Evolutionary conservation across 1,140 invertebrate species (phyloP).

Genomic region (Diuraphis noxia): DNA sequence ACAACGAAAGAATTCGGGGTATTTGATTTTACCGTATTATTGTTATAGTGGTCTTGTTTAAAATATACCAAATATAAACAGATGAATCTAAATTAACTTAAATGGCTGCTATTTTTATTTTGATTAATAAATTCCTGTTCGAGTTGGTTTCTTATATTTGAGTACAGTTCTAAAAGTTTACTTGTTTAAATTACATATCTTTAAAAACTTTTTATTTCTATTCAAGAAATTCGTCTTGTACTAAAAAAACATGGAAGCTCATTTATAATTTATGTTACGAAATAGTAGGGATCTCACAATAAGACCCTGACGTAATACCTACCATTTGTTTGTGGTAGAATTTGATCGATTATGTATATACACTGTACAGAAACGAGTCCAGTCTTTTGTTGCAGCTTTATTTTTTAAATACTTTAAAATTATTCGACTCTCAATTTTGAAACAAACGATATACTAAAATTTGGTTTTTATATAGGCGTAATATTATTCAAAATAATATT

Average conservation of each 20-base stretch:
- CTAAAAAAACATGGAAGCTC: not conserved
- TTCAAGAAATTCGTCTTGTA: not conserved
- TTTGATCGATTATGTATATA: not conserved
- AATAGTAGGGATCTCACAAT: not conserved
- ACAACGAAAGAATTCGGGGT: not conserved
- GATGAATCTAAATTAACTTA: not conserved
- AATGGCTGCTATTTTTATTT: not conserved
- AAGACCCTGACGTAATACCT: not conserved
- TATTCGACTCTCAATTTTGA: not conserved
- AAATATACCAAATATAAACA: no score
- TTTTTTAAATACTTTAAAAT: not conserved
- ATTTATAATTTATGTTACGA: not conserved
- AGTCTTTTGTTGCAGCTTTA: not conserved
- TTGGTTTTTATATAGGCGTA: not conserved
- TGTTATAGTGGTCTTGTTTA: not conserved
- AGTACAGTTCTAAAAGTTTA: not conserved
- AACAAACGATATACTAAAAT: no score
- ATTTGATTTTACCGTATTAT: not conserved
- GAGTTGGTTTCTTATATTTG: not conserved
- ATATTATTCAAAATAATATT: not conserved
- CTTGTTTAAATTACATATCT: not conserved
- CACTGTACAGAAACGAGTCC: not conserved
- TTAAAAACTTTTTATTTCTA: not conserved
- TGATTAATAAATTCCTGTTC: not conserved
- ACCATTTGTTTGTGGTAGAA: not conserved